Percentiles rank a stretch among this genome's conserved stretches.
Evolutionary conservation across 2,888 invertebrate genomes (phyloP).

Genomic region (Coenonympha arcania): DNA sequence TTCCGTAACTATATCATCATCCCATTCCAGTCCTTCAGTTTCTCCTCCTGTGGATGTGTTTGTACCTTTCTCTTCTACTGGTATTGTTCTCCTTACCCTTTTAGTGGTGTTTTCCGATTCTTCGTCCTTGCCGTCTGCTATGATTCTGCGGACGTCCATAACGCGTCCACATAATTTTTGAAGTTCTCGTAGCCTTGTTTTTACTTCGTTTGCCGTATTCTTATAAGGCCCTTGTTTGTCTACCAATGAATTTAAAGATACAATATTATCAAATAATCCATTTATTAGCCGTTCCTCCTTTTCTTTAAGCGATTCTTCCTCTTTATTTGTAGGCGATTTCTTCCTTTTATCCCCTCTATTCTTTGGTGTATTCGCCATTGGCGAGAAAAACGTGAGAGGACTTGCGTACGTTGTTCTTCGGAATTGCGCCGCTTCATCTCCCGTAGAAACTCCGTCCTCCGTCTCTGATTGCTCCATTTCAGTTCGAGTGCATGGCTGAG

Average conservation of each 20-base stretch:
- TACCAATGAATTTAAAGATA: background rate
- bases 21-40: too few species aligned
- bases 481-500: too few species aligned
- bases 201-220: background rate
- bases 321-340: too few species aligned
- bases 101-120: background rate
- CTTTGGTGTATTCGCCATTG: too few species aligned
- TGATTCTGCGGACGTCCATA: background rate
- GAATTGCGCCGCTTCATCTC: background rate
- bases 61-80: background rate
- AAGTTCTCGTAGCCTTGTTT: background rate
- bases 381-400: too few species aligned
- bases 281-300: background rate
- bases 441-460: background rate
- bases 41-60: background rate
- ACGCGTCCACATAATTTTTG: background rate
- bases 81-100: background rate
- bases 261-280: background rate
- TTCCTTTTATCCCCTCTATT: too few species aligned
- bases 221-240: background rate
- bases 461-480: too few species aligned
- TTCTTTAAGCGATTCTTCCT: background rate
- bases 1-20: too few species aligned
- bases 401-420: background rate
- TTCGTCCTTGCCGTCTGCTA: background rate